Conservation (phyloP, 2,797 vertebrate species). For the Rhinella marina region DNA sequence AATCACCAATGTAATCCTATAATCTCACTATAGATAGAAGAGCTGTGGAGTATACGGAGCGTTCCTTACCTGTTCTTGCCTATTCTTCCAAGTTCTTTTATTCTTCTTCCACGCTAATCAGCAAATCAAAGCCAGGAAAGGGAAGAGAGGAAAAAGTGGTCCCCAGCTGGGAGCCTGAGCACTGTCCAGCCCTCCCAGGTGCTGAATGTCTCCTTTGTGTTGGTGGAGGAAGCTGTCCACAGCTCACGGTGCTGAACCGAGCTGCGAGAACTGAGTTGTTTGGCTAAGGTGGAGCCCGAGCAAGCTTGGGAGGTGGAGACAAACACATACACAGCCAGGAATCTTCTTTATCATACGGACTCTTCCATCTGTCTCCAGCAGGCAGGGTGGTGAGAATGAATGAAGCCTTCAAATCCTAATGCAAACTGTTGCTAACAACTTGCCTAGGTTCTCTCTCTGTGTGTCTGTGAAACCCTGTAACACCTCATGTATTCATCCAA, state of each 20-base stretch:
- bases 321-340: conserved; percentile 56
- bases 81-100: conserved; percentile 1
- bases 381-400: conserved; percentile 37
- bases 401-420: conserved; percentile 26
- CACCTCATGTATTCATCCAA: conserved; percentile 6
- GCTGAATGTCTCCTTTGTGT: conserved; percentile 21
- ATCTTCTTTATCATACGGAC: conserved; percentile 55
- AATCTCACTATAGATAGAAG: background rate
- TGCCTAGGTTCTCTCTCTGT: background rate
- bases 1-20: background rate
- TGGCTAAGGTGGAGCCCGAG: conserved; percentile 61
- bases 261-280: conserved; percentile 48
- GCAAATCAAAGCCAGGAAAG: background rate
- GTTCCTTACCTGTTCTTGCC: conserved; percentile 28
- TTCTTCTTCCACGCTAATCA: background rate
- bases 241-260: conserved; percentile 52
- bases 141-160: background rate
- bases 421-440: conserved; percentile 57
- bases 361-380: conserved; percentile 57
- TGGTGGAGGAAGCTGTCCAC: conserved; percentile 52
- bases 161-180: background rate
- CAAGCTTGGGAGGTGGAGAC: conserved; percentile 57
- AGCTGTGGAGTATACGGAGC: background rate
- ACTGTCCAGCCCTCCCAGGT: conserved; percentile 22
- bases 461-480: background rate